A percentile compares a stretch with the other conserved stretches of the same genome.
Conservation (phyloP, 2,113 vertebrate genomes). For the Syrrhaptes paradoxus region DNA sequence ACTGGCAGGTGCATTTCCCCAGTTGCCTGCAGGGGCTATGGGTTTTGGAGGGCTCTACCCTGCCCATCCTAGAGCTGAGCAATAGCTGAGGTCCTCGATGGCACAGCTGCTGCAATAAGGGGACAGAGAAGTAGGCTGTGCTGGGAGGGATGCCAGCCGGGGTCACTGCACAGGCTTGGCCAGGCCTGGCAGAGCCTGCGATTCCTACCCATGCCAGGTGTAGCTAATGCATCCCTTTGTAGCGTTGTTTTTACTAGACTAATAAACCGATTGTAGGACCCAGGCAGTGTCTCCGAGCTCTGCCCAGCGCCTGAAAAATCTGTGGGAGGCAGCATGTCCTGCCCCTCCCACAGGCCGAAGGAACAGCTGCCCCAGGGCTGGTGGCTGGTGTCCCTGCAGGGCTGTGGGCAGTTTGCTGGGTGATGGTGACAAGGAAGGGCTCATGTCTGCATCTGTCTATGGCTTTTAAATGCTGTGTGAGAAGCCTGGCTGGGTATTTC, state of each 20-base stretch:
- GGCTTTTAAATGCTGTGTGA: background rate
- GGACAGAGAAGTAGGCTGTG: background rate
- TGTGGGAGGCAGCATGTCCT: accelerated
- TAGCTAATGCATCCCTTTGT: conserved; percentile 3
- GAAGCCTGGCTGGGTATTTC: background rate
- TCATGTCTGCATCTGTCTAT: accelerated
- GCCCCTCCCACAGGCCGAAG: accelerated
- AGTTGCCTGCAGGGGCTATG: background rate
- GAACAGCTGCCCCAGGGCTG: accelerated
- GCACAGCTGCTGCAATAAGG: background rate
- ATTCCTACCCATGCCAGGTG: background rate
- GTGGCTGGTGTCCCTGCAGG: accelerated
- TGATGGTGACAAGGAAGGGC: background rate
- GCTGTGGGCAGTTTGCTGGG: background rate
- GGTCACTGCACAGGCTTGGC: background rate
- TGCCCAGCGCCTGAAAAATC: background rate
- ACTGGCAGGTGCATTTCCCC: background rate
- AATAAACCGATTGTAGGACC: conserved; percentile 40
- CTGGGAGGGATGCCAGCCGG: background rate
- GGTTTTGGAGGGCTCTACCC: background rate
- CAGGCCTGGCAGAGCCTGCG: background rate
- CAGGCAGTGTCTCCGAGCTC: background rate
- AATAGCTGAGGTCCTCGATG: background rate
- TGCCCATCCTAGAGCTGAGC: background rate
- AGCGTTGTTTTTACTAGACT: conserved; percentile 39